Base-by-base conservation (phyloP, 2,113 vertebrate species). In the Gobiocypris rarus region DNA sequence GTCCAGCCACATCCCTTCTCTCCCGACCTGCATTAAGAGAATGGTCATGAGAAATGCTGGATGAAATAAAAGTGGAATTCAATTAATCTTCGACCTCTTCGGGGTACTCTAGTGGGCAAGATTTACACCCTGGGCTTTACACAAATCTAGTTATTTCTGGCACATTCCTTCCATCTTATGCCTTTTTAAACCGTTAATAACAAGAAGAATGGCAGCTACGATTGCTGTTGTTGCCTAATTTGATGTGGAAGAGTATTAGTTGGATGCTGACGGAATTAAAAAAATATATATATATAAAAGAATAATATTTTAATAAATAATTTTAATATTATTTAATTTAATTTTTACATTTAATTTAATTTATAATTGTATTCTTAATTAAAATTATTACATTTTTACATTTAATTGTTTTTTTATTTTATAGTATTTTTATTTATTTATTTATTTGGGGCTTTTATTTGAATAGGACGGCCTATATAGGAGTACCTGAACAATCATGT, bases 121-220 rank as follows among this genome's bases (percentile, higher is more conserved):
- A 83, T 61, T 48, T 59, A 76, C 56, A 43, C 58, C 1, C 58
- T 89, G 48, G 88, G 82, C 89, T 81, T 89, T 87, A 89, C 59
- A 88, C 83, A 88, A 91, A 92, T 89, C 50, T 19, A 78, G 80
- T 78, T 92, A 91, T 93, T 92, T 92, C 87, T 92, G 90, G 91
- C 89, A 89, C 89, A 91, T 90, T 91, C 89, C 85, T 48, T 75
- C 65, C 76, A 34, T 84, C 83, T 92, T 86, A 89, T 78, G 38
- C 31, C 13, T 43, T 87, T 87, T 85, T 19, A 69, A 45, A 13
- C 50, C 17, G 45, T 56, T 83, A 87, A 89, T 38, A 11, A 82
- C 13, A 90, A 56, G 75, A 54, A 41, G 77, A 84, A 70, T n/a
- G 54, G 61, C 54, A 86, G 26, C 52, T 28, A 43, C 74, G 52